A percentile compares a stretch with the other conserved stretches of the same genome.
Evolutionary conservation across 2,888 invertebrate genomes (phyloP).

Genomic region (Nycteola revayana): DNA sequence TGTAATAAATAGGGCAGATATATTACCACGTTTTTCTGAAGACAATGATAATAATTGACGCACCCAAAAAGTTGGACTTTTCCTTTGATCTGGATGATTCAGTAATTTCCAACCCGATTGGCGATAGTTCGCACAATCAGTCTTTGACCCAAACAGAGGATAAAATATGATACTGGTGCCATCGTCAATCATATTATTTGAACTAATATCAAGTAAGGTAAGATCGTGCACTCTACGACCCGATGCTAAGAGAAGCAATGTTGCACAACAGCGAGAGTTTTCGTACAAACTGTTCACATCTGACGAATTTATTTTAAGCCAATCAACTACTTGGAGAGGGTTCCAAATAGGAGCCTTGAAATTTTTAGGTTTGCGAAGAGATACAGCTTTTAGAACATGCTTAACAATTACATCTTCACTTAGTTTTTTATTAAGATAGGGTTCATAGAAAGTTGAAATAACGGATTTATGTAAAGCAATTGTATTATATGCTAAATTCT

Average conservation of each 20-base stretch:
- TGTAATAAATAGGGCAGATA: too few relatives aligned
- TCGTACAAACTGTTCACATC: constrained; percentile 13
- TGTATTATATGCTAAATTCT: constrained; percentile 13
- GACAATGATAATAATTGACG: too few relatives aligned
- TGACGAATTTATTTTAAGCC: background rate
- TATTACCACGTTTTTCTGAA: too few relatives aligned
- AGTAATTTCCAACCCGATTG: constrained; percentile 27
- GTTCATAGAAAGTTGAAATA: constrained; percentile 12
- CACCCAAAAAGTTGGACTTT: too few relatives aligned
- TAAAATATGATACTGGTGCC: constrained; percentile 13
- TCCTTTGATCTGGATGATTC: too few relatives aligned
- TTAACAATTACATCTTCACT: constrained; percentile 10
- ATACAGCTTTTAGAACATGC: constrained; percentile 1
- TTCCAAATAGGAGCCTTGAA: constrained; percentile 8
- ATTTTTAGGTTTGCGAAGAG: constrained; percentile 2
- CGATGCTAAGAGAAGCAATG: constrained; percentile 18
- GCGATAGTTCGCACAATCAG: constrained; percentile 11
- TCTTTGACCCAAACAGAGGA: constrained; percentile 28
- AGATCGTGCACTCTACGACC: constrained; percentile 29
- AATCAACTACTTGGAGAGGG: constrained; percentile 3
- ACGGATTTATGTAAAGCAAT: constrained; percentile 21
- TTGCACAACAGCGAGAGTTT: constrained; percentile 12
- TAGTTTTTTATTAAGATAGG: background rate
- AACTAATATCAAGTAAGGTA: constrained; percentile 15
- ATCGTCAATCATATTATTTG: background rate